These are phyloP conservation scores for Tapera naevia DNA, from an alignment of 2,797 vertebrate genomes.

Conservation along the genomic window DNA sequence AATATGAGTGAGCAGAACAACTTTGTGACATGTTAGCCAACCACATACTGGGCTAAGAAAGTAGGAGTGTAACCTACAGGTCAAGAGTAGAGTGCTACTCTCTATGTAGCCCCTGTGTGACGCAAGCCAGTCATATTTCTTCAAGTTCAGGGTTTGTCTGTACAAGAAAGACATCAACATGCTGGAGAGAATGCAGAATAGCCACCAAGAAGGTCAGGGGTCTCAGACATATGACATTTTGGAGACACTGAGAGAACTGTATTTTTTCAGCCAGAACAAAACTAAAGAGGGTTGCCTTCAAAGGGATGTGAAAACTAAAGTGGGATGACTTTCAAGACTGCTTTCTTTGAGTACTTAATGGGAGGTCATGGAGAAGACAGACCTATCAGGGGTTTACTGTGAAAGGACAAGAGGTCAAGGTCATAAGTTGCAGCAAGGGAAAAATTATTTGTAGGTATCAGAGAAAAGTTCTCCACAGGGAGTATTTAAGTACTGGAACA, in stretches of 20 bases:
- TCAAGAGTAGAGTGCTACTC: background rate
- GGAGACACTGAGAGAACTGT: background rate
- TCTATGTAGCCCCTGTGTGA: background rate
- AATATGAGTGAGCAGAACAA: background rate
- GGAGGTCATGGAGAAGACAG: background rate
- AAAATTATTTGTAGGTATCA: background rate
- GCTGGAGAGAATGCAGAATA: background rate
- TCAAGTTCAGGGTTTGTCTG: background rate
- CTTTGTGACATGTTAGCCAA: background rate
- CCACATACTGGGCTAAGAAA: background rate
- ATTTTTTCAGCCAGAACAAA: background rate
- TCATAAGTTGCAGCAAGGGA: background rate
- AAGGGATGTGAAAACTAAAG: background rate
- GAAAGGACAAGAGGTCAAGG: slow-evolving; percentile 10
- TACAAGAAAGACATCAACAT: background rate
- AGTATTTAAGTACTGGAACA: background rate
- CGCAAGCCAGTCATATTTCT: background rate
- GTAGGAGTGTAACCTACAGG: background rate
- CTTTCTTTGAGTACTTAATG: background rate
- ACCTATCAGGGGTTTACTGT: background rate
- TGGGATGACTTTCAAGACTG: background rate
- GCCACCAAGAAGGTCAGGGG: background rate
- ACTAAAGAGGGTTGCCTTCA: background rate
- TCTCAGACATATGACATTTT: background rate
- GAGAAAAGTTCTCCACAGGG: background rate